These are phyloP conservation scores for Trissoscelio sp. DNA, from an alignment of 2,888 invertebrate species.

Conservation along the genomic window DNA sequence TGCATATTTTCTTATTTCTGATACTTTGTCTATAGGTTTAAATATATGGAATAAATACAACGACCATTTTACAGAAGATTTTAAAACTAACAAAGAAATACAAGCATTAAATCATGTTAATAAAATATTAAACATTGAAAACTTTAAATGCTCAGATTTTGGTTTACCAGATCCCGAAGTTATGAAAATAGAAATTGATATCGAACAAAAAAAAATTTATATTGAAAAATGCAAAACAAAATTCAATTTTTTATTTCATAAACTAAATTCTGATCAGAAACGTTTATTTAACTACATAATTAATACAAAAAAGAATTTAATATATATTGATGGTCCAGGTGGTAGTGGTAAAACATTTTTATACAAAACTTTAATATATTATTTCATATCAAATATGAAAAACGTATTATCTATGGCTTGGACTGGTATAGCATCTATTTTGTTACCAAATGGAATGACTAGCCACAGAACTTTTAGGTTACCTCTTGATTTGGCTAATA, in stretches of 20 bases:
- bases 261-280: background rate
- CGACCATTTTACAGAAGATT: background rate
- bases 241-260: background rate
- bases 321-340: constrained; percentile 7
- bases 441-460: too few species aligned
- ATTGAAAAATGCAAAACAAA: background rate
- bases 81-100: background rate
- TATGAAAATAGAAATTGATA: constrained; percentile 5
- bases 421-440: too few species aligned
- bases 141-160: constrained; percentile 1
- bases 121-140: constrained; percentile 21
- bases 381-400: background rate
- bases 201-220: background rate
- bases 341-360: constrained; percentile 8
- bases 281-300: background rate
- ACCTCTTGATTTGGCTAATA: background rate
- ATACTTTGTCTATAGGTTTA: background rate
- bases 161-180: constrained; percentile 6
- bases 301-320: background rate
- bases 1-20: background rate
- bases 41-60: constrained; percentile 1
- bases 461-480: background rate
- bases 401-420: too few species aligned
- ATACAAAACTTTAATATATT: constrained; percentile 6
- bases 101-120: constrained; percentile 12